phyloP scores from a whole-genome alignment of 2,888 invertebrate species.

The Sicus ferrugineus region DNA sequence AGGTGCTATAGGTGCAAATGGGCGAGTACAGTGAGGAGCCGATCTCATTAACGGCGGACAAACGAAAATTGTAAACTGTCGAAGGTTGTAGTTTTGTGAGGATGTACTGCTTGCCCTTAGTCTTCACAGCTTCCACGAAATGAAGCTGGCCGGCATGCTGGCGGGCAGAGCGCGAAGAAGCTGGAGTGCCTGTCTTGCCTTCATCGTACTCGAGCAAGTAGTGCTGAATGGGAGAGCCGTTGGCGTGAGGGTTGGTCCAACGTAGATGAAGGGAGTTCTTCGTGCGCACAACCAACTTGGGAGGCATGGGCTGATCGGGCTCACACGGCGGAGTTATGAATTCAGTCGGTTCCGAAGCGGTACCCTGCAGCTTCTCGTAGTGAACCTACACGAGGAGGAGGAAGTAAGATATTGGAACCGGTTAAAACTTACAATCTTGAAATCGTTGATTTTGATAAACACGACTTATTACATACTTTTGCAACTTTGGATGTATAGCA shows the following conservation, averaged over 20 bases:
- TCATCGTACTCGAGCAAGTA: slow-evolving; percentile 83
- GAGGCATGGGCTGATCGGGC: slow-evolving; percentile 79
- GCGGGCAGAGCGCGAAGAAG: slow-evolving; percentile 31
- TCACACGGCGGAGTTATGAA: slow-evolving; percentile 84
- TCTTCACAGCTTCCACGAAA: slow-evolving; percentile 77
- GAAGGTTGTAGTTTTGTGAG: slow-evolving; percentile 79
- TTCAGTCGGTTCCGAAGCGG: slow-evolving; percentile 78
- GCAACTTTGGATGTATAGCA: too few species aligned
- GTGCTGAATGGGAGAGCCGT: slow-evolving; percentile 79
- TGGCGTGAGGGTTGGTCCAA: slow-evolving; percentile 78
- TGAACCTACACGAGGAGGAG: slow-evolving; percentile 47
- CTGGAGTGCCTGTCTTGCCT: slow-evolving; percentile 65
- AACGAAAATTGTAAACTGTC: slow-evolving; percentile 81
- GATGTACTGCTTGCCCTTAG: slow-evolving; percentile 78
- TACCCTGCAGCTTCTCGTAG: slow-evolving; percentile 77
- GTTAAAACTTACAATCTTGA: too few species aligned
- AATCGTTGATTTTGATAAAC: too few species aligned
- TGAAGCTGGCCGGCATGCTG: slow-evolving; percentile 63
- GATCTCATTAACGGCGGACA: slow-evolving; percentile 83
- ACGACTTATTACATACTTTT: too few species aligned
- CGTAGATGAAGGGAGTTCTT: slow-evolving; percentile 76
- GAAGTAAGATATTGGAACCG: too few species aligned
- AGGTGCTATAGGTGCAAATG: slow-evolving; percentile 74
- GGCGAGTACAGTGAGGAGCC: slow-evolving; percentile 80
- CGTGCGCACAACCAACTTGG: slow-evolving; percentile 75